phyloP scores from a whole-genome alignment of 1,140 invertebrate species.

The Heliothis virescens region DNA sequence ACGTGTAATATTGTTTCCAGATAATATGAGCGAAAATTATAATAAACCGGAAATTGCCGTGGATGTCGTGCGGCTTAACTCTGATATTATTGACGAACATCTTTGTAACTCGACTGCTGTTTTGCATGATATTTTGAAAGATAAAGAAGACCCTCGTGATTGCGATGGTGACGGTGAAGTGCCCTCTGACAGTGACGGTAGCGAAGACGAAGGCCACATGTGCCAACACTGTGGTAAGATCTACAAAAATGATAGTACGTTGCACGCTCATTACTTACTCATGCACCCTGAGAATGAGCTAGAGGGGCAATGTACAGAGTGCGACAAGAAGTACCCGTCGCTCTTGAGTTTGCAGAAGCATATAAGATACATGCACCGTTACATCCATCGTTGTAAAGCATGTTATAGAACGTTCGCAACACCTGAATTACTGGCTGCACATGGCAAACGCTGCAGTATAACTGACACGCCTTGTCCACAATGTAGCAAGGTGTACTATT shows the following conservation, averaged over 20 bases:
- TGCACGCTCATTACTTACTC: slow-evolving; percentile 62
- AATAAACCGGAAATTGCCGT: slow-evolving; percentile 61
- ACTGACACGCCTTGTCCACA: slow-evolving; percentile 59
- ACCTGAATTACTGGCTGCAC: slow-evolving; percentile 54
- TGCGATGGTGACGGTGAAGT: neutral
- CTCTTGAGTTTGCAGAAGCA: slow-evolving; percentile 72
- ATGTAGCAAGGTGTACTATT: slow-evolving; percentile 69
- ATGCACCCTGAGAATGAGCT: slow-evolving; percentile 63
- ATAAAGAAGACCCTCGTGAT: slow-evolving; percentile 43
- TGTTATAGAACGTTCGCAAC: slow-evolving; percentile 72
- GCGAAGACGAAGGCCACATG: slow-evolving; percentile 47
- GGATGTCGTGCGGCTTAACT: slow-evolving; percentile 65
- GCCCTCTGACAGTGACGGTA: slow-evolving; percentile 15
- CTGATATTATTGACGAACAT: slow-evolving; percentile 67
- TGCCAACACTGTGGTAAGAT: slow-evolving; percentile 69
- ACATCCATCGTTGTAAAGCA: slow-evolving; percentile 64
- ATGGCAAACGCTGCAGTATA: slow-evolving; percentile 60
- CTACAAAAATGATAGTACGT: slow-evolving; percentile 66
- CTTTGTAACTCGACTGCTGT: slow-evolving; percentile 67
- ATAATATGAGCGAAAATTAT: slow-evolving; percentile 54
- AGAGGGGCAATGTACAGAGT: slow-evolving; percentile 61
- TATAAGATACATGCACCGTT: slow-evolving; percentile 71
- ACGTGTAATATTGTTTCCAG: neutral
- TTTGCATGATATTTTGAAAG: slow-evolving; percentile 66
- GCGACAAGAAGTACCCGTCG: slow-evolving; percentile 71